Base-by-base conservation (phyloP, 2,888 invertebrate genomes). In the Lithophane semibrunnea region DNA sequence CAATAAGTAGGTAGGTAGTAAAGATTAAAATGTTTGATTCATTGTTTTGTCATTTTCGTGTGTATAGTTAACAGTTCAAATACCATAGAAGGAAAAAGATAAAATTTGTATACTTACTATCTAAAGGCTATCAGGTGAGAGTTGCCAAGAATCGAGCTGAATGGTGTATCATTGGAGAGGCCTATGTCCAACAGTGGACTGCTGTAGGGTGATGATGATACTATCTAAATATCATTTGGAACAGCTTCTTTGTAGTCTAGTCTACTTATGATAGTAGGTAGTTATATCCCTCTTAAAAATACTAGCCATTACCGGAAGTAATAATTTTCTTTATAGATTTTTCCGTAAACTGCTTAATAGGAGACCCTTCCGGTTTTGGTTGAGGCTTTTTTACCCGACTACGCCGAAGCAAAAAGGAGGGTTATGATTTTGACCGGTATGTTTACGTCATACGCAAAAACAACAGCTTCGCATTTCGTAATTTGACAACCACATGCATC, bases 41-140 rank as follows among this genome's bases (percentile, higher is more conserved):
- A 75, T 60, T 37, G 56, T 9, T 37, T n/a, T 49, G n/a, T 70
- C 2, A 70, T 73, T 73, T 73, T 13, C 8, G 21, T 42, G n/a
- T 24, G 47, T 56, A 12, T 37, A 8, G 44, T 37, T 56, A 29
- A 52, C 44, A 29, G 44, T 8, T 37, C 5, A 5, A 49, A 49
- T 49, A n/a, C 29, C 13, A 18, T 49, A 12, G 1, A 44, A 29
- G 12, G 18, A n/a, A 44, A 44, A 56, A 52, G 0, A 52, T 18
- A 21, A 54, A 21, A 54, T 21, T 21, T 54, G 21, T 54, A 52
- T 29, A 29, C 29, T 29, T 29, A 29, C 29, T 29, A 29, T 29
- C 29, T 29, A 29, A 29, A 29, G 29, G 29, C 29, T 29, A 29
- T 29, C 29, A 29, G 29, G 29, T 29, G 29, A 29, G 29, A 29